Evolutionary conservation across 2,888 invertebrate genomes (phyloP), one percentile per base, ranked within the genome.

Genomic region (Hirudinaria manillensis): DNA sequence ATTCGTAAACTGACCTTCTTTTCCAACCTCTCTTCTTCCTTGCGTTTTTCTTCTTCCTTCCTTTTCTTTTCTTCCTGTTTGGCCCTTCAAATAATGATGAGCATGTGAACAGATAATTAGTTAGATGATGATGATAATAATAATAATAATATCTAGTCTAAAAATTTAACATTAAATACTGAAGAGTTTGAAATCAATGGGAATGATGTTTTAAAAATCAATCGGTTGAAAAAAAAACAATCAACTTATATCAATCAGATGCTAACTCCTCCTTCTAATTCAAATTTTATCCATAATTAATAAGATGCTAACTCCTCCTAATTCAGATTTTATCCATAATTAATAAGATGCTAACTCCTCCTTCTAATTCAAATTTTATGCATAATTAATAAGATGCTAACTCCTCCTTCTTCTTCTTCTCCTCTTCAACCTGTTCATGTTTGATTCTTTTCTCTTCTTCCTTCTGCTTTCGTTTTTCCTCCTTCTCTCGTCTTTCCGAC

Each of bases 361-460:
- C 77, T 80, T 82, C 76, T 79, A 80, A 73, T 77, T 79, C 74
- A 19, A 53, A 53, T 53, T 53, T 21, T 53, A 21, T 13, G 21
- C 16, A 13, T 68, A n/a, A 68, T 34, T 36, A 68, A 68, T 16
- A 68, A 56, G 10, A 72, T 7, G 55, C 75, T 70, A 34, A 82
- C 79, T 83, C 83, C 77, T 82, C 81, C 77, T 80, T 82, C 76
- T 79, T 80, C 74, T 77, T 79, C 74, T 78, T 81, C 76, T 83
- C 83, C 78, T 83, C 83, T 76, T 83, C 83, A 75, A 81, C 82
- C 76, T 81, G 80, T 71, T 82, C 83, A 72, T 82, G 32, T 68
- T 72, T 70, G 29, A 29, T 70, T 74, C 55, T 77, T 32, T 55
- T 55, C 65, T 73, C 65, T n/a, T 73, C 73, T 2, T 65, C 36